Base-by-base conservation (phyloP, 2,888 invertebrate genomes). In the Ochlodes sylvanus region DNA sequence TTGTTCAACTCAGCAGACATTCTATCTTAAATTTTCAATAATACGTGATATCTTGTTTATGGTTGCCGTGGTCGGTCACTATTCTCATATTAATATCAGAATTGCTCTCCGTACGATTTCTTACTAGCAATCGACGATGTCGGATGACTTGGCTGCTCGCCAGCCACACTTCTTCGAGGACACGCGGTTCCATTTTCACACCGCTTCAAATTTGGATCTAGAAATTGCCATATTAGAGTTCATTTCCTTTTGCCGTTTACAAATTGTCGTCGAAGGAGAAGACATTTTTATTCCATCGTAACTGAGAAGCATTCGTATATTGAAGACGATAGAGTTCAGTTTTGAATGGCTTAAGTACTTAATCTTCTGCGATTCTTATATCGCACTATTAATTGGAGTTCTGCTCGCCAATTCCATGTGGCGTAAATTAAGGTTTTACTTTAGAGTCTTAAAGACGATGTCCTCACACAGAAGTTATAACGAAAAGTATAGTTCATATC, bases 161-260 rank as follows among this genome's bases (percentile, higher is more conserved):
- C 67, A 67, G 60, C 14, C 55, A 47, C 60, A 60, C 58, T 54
- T 54, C 54, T 19, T 19, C 41, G 61, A 62, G 61, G 55, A 56
- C 55, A 55, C 55, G 55, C 67, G 61, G 61, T 56, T 62, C 60
- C 67, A 62, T 62, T 67, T 61, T 47, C 67, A 61, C 66, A 21
- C 61, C 60, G 42, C 61, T 67, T 67, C 54, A 61, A 62, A 67
- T 67, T 62, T 56, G 12, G 47, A 55, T 21, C 55, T 55, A 56
- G 61, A 67, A 62, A 67, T 62, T 67, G 61, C 47, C 47, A 62
- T 62, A 67, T 67, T 56, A 67, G 61, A 67, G 61, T 55, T 67
- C 67, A 62, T 67, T 67, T 67, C 67, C 61, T 61, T 38, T 17
- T 27, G 55, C 61, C 55, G 47, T 61, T 67, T 27, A 67, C 44